phyloP scores from a whole-genome alignment of 2,797 vertebrate species.

The Enteromius treurensis region DNA sequence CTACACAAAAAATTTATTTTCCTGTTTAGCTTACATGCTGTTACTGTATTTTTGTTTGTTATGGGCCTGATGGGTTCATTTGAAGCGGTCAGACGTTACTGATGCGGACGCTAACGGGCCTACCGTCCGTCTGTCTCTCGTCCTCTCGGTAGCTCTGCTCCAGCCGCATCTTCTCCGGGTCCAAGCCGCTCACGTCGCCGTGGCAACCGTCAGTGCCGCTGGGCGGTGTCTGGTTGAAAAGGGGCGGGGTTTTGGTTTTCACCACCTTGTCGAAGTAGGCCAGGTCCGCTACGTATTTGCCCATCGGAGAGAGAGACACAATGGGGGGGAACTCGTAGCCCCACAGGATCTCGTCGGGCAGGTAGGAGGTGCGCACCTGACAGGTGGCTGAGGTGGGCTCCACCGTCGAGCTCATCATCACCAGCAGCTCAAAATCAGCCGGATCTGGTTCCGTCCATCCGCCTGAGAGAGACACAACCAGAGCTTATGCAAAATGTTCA shows the following conservation, averaged over 20 bases:
- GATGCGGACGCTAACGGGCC: slow-evolving; percentile 86
- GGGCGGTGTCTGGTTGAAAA: slow-evolving; percentile 80
- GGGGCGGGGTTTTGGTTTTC: slow-evolving; percentile 74
- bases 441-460: slow-evolving; percentile 73
- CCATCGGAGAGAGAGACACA: slow-evolving; percentile 89
- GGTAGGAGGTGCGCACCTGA: slow-evolving; percentile 93
- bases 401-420: slow-evolving; percentile 92
- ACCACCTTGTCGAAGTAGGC: slow-evolving; percentile 92
- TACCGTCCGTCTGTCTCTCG: slow-evolving; percentile 62
- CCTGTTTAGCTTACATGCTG: background rate
- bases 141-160: slow-evolving; percentile 86
- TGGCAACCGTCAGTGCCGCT: slow-evolving; percentile 59
- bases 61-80: background rate
- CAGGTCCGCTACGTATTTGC: slow-evolving; percentile 94
- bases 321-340: slow-evolving; percentile 94
- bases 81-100: slow-evolving; percentile 74
- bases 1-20: background rate
- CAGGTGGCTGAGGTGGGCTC: slow-evolving; percentile 93
- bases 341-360: slow-evolving; percentile 96
- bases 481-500: background rate
- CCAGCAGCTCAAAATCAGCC: slow-evolving; percentile 91
- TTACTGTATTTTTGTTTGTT: background rate
- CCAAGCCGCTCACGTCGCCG: slow-evolving; percentile 69
- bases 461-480: slow-evolving; percentile 55
- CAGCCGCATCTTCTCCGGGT: slow-evolving; percentile 88